A percentile compares a stretch with the other conserved stretches of the same genome.
phyloP scores from a whole-genome alignment of 2,888 invertebrate genomes.

The Spisula solida region DNA sequence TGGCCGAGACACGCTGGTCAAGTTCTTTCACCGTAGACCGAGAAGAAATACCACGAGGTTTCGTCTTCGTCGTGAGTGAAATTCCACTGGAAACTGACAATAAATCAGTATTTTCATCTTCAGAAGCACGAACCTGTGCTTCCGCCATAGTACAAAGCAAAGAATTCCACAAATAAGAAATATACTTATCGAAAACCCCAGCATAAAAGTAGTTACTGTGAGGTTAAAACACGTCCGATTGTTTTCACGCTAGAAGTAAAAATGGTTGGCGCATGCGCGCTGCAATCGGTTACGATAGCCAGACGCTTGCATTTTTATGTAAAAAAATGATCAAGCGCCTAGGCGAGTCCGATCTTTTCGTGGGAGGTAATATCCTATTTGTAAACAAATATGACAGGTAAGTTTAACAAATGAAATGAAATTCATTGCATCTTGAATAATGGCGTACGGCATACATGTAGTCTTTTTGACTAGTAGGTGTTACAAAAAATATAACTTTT shows the following conservation, averaged over 20 bases:
- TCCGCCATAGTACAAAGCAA: background rate
- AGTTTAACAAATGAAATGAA: slow-evolving; percentile 33
- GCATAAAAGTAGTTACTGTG: background rate
- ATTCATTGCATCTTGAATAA: too few relatives aligned
- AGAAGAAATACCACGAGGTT: background rate
- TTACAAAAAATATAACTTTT: too few relatives aligned
- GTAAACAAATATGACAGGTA: slow-evolving; percentile 2
- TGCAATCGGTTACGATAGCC: background rate
- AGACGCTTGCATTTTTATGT: background rate
- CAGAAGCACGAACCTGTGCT: background rate
- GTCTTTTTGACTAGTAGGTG: too few relatives aligned
- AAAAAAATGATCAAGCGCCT: background rate
- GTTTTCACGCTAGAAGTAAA: slow-evolving; percentile 31
- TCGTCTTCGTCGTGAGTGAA: background rate
- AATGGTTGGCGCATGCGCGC: slow-evolving; percentile 29
- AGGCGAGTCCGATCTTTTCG: slow-evolving; percentile 2
- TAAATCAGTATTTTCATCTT: background rate
- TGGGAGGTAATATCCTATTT: slow-evolving; percentile 9
- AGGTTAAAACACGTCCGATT: slow-evolving; percentile 14
- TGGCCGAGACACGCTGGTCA: background rate
- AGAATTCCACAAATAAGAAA: background rate
- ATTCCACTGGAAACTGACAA: background rate
- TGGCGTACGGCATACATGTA: too few relatives aligned
- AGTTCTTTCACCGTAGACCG: background rate
- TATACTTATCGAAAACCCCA: background rate